Evolutionary conservation across 2,888 invertebrate genomes (phyloP), one percentile per base, ranked within the genome.

Genomic region (Andrena fulva): DNA sequence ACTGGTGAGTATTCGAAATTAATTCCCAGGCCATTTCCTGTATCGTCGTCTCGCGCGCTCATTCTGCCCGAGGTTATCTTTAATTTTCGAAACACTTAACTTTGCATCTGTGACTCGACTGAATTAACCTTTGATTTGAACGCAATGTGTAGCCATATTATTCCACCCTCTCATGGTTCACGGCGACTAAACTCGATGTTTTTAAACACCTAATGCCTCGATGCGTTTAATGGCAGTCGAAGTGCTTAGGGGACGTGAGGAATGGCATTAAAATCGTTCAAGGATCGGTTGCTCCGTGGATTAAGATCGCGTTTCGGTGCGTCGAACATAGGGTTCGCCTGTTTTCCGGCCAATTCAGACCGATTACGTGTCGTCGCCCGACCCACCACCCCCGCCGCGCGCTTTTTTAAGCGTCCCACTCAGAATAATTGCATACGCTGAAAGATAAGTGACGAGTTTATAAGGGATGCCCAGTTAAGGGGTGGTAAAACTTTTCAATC

Each of bases 331-430:
- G 35, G 16, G 74, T 84, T 76, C 78, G 73, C 81, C 86, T 84
- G 84, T 87, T 89, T 89, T 89, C 86, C 86, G 86, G 82, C 82
- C 85, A 89, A 89, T 89, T 88, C 88, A 79, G 71, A 80, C 76
- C 78, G 83, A 88, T 88, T 86, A 85, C 78, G 70, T 77, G 84
- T 75, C 77, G 74, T 84, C 69, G 72, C 33, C 50, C 42, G 64
- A 82, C 77, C 78, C 73, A 50, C 48, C 64, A 20, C 54, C 56
- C 64, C 67, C 71, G 35, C 68, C 59, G 48, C 42, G n/a, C 63
- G 35, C 54, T 77, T 80, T 85, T 82, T 73, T 82, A 67, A 80
- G 75, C 52, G 68, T 86, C 63, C 48, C 67, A 82, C 77, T 82
- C 71, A 60, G 59, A 75, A 84, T 84, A 84, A 84, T 77, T 72